Percentiles rank a stretch among this genome's conserved stretches.
Conservation (phyloP, 2,113 vertebrate species). For the Camelus bactrianus region DNA sequence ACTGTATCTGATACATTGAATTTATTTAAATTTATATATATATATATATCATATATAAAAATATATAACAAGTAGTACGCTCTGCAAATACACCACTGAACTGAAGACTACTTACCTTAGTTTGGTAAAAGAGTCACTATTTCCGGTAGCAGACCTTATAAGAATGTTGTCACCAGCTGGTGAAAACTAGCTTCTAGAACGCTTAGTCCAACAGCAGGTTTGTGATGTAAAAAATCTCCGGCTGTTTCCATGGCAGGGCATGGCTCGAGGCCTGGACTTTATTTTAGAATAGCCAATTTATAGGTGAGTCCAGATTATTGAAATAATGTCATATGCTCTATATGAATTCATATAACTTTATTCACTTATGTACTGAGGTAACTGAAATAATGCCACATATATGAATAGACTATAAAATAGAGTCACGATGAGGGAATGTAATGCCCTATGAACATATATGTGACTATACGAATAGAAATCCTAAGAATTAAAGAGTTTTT, state of each 20-base stretch:
- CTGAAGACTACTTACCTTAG: not conserved
- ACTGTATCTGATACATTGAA: not conserved
- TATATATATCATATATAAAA: not conserved
- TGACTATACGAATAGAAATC: not conserved
- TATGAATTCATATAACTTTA: not conserved
- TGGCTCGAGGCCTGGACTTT: not conserved
- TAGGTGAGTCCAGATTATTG: not conserved
- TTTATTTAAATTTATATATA: not conserved
- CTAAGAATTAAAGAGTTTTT: not conserved
- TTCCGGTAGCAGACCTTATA: not conserved
- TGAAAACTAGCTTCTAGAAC: not conserved
- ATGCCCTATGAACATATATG: not conserved
- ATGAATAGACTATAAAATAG: not conserved
- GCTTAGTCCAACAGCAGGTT: not conserved
- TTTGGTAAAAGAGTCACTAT: not conserved
- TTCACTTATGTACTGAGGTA: not conserved
- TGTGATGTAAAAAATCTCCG: not conserved
- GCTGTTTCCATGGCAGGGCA: not conserved
- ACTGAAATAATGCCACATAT: not conserved
- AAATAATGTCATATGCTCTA: not conserved
- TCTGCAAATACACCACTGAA: not conserved
- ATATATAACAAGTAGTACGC: not conserved
- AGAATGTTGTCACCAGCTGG: not conserved
- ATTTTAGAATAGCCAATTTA: conserved; percentile 3
- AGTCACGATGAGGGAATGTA: not conserved